Evolutionary conservation across 2,888 invertebrate genomes (phyloP), one percentile per base, ranked within the genome.

Genomic region (Amphipyra tragopoginis): DNA sequence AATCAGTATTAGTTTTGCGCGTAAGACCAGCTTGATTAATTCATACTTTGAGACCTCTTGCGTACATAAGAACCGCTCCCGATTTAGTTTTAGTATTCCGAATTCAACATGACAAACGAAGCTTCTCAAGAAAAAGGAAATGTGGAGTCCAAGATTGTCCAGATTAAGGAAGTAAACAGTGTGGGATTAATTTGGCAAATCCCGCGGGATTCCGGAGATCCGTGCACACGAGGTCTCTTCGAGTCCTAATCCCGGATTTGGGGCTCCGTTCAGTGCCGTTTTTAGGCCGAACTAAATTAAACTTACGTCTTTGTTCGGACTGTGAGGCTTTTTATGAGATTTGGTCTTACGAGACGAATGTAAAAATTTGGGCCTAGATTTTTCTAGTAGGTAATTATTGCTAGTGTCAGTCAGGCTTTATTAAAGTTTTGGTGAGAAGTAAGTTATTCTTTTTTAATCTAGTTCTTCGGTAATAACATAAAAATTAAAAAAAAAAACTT

Each of bases 221-320:
- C 48, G 15, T 39, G 54, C 60, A 53, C 72, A 59, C 57, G 60
- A 58, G 68, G 26, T 53, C 54, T 69, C 65, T 45, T 54, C 39
- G 44, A 42, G 50, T 51, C 58, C 59, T 75, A 75, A 75, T 74
- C 77, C 75, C 36, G 64, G 75, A 58, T 77, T 76, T 58, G 44
- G 21, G 59, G 49, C 54, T 52, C 38, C 54, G 26, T 57, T 49
- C 73, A 49, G 52, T 44, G 10, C 42, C 56, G 55, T 68, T 65
- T 72, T 73, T 61, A 61, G 70, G 65, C 59, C 49, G 39, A 69
- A 73, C 65, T 64, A 73, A 73, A 77, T 75, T 77, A 69, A 73
- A 77, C 63, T 73, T 57, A 64, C 55, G 57, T 63, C 56, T 76
- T 57, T 49, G 39, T 53, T 7, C 48, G 40, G 47, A 49, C 51